phyloP scores from a whole-genome alignment of 2,797 vertebrate genomes.

The Caiman crocodilus region DNA sequence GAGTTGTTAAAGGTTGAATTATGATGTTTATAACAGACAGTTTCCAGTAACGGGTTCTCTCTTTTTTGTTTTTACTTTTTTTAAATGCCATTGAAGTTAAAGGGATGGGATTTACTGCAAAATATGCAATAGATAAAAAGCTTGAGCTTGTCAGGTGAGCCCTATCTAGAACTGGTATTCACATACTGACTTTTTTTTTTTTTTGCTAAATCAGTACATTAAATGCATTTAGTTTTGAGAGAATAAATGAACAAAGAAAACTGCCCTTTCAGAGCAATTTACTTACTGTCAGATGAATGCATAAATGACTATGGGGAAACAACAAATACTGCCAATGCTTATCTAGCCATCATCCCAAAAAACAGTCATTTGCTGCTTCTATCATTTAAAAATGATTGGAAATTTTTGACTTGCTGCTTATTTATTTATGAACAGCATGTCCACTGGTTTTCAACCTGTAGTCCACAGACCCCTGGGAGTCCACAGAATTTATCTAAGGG shows the following conservation, averaged over 20 bases:
- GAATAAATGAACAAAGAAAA: not conserved
- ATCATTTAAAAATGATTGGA: not conserved
- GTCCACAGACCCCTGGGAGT: no score
- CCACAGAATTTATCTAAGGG: no score
- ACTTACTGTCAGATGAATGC: not conserved
- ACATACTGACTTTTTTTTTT: rapidly evolving
- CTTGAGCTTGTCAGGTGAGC: not conserved
- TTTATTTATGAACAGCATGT: not conserved
- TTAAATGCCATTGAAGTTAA: not conserved
- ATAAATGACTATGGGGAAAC: not conserved
- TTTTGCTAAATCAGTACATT: not conserved
- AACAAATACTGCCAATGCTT: not conserved
- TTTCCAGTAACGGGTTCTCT: not conserved
- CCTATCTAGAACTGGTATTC: not conserved
- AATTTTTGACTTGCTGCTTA: not conserved
- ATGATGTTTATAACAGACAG: not conserved
- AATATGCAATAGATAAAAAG: not conserved
- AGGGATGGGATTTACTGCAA: not conserved
- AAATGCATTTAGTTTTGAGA: not conserved
- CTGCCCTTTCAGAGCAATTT: not conserved
- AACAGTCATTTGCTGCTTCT: not conserved
- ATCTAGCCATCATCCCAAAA: not conserved
- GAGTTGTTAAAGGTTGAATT: not conserved
- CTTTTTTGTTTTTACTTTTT: not conserved
- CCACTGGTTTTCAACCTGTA: no score